A percentile compares a stretch with the other conserved stretches of the same genome.
phyloP scores from a whole-genome alignment of 2,113 vertebrate genomes.

The Falcunculus frontatus region DNA sequence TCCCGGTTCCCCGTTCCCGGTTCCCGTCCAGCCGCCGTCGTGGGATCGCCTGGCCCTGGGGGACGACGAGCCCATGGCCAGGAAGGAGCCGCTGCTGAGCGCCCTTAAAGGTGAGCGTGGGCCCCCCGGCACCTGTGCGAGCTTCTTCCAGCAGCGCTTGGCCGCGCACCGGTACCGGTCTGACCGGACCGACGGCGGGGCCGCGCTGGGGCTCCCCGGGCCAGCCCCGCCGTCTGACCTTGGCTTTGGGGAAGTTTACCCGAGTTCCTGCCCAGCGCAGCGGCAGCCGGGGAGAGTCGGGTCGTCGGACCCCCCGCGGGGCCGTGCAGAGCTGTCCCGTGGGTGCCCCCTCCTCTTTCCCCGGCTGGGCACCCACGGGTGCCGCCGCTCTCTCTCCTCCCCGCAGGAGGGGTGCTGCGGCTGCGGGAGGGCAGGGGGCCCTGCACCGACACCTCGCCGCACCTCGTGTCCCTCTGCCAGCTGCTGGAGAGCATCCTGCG shows the following conservation, averaged over 20 bases:
- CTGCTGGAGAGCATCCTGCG: slow-evolving; percentile 82
- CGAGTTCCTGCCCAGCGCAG: neutral
- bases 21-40: neutral
- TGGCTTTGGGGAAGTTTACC: neutral
- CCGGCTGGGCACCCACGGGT: neutral
- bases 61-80: slow-evolving; percentile 57
- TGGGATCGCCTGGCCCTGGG: neutral
- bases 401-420: slow-evolving; percentile 74
- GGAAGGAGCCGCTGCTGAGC: slow-evolving; percentile 79
- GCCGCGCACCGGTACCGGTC: neutral
- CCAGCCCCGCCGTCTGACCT: no score
- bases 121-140: rapidly evolving
- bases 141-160: neutral
- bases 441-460: slow-evolving; percentile 74
- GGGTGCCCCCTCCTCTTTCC: no score
- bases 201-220: neutral
- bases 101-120: slow-evolving; percentile 75
- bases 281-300: neutral
- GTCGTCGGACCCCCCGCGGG: neutral
- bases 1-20: neutral
- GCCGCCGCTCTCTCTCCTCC: neutral
- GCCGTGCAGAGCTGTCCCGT: neutral
- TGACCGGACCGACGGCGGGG: neutral
- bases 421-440: slow-evolving; percentile 56
- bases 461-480: slow-evolving; percentile 78